phyloP scores from a whole-genome alignment of 2,113 vertebrate species.

The Labrus mixtus region DNA sequence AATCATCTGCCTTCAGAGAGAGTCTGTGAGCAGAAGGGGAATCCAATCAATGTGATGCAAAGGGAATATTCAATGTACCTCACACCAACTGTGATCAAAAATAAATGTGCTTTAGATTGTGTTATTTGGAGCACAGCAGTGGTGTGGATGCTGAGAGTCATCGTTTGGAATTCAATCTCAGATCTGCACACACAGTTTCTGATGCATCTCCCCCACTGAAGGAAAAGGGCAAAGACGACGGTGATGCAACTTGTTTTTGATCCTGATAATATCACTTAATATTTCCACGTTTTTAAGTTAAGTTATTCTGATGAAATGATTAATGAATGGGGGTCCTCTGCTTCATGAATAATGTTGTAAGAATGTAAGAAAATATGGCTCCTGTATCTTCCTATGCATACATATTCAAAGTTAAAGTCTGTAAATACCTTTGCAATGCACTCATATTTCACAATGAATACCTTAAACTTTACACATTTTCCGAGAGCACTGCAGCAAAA shows the following conservation, averaged over 20 bases:
- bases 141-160: background rate
- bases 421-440: no score
- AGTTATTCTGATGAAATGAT: background rate
- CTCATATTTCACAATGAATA: no score
- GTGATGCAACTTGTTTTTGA: background rate
- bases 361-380: no score
- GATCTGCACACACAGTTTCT: background rate
- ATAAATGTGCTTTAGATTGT: constrained; percentile 27
- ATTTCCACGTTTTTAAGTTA: background rate
- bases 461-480: no score
- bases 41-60: constrained; percentile 32
- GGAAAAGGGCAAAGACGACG: background rate
- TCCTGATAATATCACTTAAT: background rate
- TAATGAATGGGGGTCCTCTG: constrained; percentile 12
- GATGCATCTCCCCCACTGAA: background rate
- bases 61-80: constrained; percentile 41
- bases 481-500: no score
- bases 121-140: background rate
- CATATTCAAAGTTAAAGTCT: no score
- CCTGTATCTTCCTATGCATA: no score
- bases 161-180: constrained; percentile 21
- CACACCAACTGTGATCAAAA: constrained; percentile 38
- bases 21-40: constrained; percentile 15
- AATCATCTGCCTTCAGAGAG: constrained; percentile 14
- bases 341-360: background rate